Evolutionary conservation across 2,797 vertebrate species (phyloP).

Genomic region (Acipenser transmontanus): DNA sequence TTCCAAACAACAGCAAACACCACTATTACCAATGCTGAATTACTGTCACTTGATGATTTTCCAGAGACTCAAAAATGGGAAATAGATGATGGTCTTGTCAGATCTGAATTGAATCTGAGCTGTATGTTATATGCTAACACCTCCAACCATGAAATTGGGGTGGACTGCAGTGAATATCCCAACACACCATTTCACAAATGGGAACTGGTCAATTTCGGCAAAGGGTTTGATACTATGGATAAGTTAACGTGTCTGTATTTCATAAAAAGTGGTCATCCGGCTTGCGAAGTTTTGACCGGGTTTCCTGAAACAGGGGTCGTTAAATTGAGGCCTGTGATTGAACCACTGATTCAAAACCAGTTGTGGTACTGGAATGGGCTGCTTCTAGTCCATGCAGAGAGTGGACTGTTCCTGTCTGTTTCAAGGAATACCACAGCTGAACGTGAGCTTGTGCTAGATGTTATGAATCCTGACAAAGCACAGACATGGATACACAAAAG

Average conservation of each 20-base stretch:
- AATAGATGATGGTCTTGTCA: background rate
- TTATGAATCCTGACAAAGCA: background rate
- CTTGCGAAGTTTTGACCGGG: slow-evolving; percentile 15
- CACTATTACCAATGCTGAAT: background rate
- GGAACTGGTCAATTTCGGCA: slow-evolving; percentile 14
- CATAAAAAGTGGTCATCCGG: slow-evolving; percentile 12
- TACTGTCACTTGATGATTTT: slow-evolving; percentile 1
- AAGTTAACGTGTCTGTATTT: slow-evolving; percentile 10
- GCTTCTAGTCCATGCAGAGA: slow-evolving; percentile 4
- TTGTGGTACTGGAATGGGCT: slow-evolving; percentile 14
- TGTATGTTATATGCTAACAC: slow-evolving; percentile 1
- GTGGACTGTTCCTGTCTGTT: slow-evolving; percentile 2
- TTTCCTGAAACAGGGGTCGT: slow-evolving; percentile 5
- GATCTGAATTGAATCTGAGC: background rate
- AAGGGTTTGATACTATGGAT: slow-evolving; percentile 11
- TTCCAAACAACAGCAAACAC: background rate
- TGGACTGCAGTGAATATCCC: background rate
- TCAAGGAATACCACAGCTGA: background rate
- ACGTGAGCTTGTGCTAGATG: background rate
- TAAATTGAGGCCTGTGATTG: slow-evolving; percentile 6
- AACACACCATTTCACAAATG: background rate
- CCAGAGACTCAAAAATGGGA: slow-evolving; percentile 13
- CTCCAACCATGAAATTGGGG: background rate
- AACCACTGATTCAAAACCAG: slow-evolving; percentile 1
- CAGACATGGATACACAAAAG: slow-evolving; percentile 4